phyloP scores from a whole-genome alignment of 2,888 invertebrate genomes.

The Polydrusus pterygomalis region DNA sequence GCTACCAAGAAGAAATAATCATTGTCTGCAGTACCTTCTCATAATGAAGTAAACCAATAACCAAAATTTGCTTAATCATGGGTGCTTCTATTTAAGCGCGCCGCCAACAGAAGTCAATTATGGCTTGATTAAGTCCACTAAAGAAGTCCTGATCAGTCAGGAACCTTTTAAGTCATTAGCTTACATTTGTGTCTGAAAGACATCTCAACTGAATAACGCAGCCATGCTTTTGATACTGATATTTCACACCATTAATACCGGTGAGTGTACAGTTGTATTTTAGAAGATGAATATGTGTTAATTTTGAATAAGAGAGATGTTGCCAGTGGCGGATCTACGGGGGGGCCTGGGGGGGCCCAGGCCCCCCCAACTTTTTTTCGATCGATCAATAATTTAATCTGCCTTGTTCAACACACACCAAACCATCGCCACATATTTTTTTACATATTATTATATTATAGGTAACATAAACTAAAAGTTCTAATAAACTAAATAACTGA shows the following conservation, averaged over 20 bases:
- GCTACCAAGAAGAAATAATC: constrained; percentile 55
- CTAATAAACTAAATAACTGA: too few relatives aligned
- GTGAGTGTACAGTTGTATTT: constrained; percentile 44
- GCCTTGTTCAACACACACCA: too few relatives aligned
- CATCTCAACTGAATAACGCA: constrained; percentile 47
- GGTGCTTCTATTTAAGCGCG: constrained; percentile 53
- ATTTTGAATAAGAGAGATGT: constrained; percentile 46
- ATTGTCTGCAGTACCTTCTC: constrained; percentile 51
- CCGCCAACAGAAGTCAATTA: constrained; percentile 57
- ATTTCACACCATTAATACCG: constrained; percentile 55
- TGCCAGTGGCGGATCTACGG: too few relatives aligned
- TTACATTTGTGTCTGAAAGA: constrained; percentile 53
- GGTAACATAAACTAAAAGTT: too few relatives aligned
- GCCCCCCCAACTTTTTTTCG: too few relatives aligned
- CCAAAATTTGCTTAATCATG: constrained; percentile 52
- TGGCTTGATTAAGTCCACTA: constrained; percentile 55
- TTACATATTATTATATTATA: too few relatives aligned
- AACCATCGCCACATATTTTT: too few relatives aligned
- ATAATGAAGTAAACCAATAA: constrained; percentile 57
- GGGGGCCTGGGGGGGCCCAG: too few relatives aligned
- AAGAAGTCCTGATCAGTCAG: constrained; percentile 55
- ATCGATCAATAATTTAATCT: too few relatives aligned
- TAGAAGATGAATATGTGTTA: constrained; percentile 47
- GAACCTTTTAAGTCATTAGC: constrained; percentile 58
- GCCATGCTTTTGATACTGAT: constrained; percentile 53